Percentiles rank a stretch among this genome's conserved stretches.
Evolutionary conservation across 1,140 invertebrate genomes (phyloP).

Genomic region (Eumeta japonica): DNA sequence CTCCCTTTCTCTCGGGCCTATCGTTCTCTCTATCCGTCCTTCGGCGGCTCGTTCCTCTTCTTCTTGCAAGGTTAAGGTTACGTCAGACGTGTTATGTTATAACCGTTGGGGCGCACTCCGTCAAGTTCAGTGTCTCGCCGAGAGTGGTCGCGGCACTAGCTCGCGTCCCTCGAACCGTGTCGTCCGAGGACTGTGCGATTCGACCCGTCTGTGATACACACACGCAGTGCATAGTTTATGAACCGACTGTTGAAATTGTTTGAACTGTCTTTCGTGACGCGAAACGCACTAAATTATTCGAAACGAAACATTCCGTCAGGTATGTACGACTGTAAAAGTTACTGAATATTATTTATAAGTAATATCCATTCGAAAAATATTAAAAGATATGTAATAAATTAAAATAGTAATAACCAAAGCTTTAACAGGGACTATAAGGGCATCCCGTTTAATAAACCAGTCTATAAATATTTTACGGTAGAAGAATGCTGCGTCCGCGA

Average conservation of each 20-base stretch:
- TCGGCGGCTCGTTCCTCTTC: slow-evolving; percentile 56
- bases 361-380: not conserved
- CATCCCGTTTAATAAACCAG: slow-evolving; percentile 36
- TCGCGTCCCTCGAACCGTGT: slow-evolving; percentile 35
- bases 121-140: slow-evolving; percentile 59
- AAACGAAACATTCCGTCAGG: not conserved
- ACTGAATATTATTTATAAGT: too few species aligned
- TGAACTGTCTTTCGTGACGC: slow-evolving; percentile 42
- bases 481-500: slow-evolving; percentile 6
- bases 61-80: slow-evolving; percentile 60
- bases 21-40: slow-evolving; percentile 56
- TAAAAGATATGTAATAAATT: not conserved
- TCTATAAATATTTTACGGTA: slow-evolving; percentile 44
- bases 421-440: slow-evolving; percentile 9
- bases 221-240: slow-evolving; percentile 55
- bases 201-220: slow-evolving; percentile 43
- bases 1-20: slow-evolving; percentile 50
- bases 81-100: slow-evolving; percentile 59
- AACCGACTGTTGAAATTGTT: slow-evolving; percentile 53
- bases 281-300: not conserved
- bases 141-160: slow-evolving; percentile 51
- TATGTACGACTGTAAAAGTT: too few species aligned
- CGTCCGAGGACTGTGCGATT: slow-evolving; percentile 36
- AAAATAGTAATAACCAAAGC: not conserved
- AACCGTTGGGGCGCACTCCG: slow-evolving; percentile 55